A percentile compares a stretch with the other conserved stretches of the same genome.
Conservation (phyloP, 1,140 invertebrate genomes). For the Mycetomoellerius zeteki region DNA sequence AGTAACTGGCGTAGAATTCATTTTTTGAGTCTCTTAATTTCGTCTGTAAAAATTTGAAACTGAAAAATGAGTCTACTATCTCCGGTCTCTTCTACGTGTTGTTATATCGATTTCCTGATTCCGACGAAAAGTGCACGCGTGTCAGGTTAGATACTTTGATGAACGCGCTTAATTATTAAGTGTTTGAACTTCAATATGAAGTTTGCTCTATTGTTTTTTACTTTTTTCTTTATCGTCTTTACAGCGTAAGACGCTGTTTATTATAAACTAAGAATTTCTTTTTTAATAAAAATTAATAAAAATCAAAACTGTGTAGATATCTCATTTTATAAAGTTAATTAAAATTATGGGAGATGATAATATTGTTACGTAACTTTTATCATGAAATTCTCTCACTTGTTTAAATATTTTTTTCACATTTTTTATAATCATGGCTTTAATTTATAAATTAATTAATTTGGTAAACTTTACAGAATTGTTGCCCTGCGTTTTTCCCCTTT, state of each 20-base stretch:
- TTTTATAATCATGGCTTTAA: background rate
- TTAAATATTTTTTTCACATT: background rate
- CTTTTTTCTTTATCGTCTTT: background rate
- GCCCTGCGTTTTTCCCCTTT: background rate
- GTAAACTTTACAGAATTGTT: background rate
- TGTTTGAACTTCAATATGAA: background rate
- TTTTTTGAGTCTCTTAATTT: too few relatives aligned
- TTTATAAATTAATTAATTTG: background rate
- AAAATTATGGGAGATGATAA: background rate
- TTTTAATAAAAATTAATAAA: conserved; percentile 8
- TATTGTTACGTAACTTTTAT: background rate
- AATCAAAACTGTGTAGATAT: background rate
- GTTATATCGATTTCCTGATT: conserved; percentile 70
- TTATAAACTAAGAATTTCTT: background rate
- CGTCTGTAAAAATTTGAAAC: too few relatives aligned
- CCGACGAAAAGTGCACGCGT: conserved; percentile 60
- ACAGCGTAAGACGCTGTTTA: background rate
- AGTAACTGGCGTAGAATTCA: too few relatives aligned
- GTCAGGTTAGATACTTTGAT: conserved; percentile 17
- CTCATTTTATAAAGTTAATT: background rate
- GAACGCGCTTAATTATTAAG: conserved; percentile 35
- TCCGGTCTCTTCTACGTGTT: too few relatives aligned
- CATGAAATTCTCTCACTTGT: background rate
- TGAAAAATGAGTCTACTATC: too few relatives aligned
- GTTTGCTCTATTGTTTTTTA: background rate